phyloP scores from a whole-genome alignment of 1,140 invertebrate species.

The Drosophila equinoxialis region DNA sequence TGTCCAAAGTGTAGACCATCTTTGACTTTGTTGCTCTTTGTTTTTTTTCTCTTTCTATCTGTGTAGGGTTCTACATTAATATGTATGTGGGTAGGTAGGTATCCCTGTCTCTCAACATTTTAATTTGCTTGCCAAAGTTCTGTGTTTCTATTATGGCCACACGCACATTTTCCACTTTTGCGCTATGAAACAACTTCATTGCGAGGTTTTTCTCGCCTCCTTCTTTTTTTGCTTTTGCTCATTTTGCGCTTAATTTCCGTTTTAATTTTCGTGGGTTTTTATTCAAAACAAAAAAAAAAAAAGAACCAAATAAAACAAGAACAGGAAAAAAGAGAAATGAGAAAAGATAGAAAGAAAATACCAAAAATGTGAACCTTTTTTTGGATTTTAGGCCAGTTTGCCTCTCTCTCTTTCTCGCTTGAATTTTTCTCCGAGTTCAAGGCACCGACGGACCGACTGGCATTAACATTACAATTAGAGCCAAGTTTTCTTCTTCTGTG shows the following conservation, averaged over 20 bases:
- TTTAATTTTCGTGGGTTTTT: slow-evolving; percentile 21
- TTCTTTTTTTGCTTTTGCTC: slow-evolving; percentile 7
- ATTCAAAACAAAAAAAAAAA: slow-evolving; percentile 8
- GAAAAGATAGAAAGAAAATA: neutral
- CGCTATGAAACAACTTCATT: slow-evolving; percentile 21
- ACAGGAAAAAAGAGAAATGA: neutral
- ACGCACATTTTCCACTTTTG: slow-evolving; percentile 22
- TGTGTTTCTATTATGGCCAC: slow-evolving; percentile 20
- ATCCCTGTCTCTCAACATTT: slow-evolving; percentile 9
- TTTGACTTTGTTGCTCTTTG: neutral
- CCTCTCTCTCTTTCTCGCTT: neutral
- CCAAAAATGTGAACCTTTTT: neutral
- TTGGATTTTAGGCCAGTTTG: neutral
- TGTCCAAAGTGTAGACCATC: neutral
- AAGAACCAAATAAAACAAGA: neutral
- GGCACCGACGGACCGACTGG: slow-evolving; percentile 1
- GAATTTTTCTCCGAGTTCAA: neutral
- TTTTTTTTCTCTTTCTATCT: neutral
- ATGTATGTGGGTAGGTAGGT: neutral
- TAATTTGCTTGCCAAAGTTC: slow-evolving; percentile 19
- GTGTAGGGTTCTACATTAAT: neutral
- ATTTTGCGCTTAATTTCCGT: slow-evolving; percentile 25
- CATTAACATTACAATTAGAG: slow-evolving; percentile 17
- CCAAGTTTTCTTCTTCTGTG: neutral
- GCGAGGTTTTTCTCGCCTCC: neutral